phyloP scores from a whole-genome alignment of 2,797 vertebrate genomes.

The Pelodytes ibericus region DNA sequence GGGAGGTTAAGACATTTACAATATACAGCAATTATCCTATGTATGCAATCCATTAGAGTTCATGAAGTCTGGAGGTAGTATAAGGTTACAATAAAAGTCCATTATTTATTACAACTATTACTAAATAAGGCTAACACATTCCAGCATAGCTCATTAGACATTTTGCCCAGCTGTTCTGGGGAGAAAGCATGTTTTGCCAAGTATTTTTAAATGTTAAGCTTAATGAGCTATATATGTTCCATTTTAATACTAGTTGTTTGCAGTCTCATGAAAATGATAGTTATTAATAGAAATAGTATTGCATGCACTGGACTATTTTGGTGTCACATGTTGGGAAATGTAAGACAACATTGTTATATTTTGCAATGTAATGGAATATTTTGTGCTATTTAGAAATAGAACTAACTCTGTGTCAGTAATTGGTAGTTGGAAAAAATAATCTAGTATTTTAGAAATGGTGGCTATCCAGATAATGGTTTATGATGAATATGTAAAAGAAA shows the following conservation, averaged over 20 bases:
- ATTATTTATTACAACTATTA: not conserved
- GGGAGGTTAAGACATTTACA: not conserved
- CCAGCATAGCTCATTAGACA: slow-evolving; percentile 9
- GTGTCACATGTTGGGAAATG: slow-evolving; percentile 3
- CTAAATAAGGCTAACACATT: slow-evolving; percentile 7
- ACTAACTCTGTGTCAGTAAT: not conserved
- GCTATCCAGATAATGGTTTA: too few species aligned
- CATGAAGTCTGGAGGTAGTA: not conserved
- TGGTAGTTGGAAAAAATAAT: too few species aligned
- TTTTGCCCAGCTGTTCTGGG: slow-evolving; percentile 5
- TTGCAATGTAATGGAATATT: slow-evolving; percentile 8
- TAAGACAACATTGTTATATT: not conserved
- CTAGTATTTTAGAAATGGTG: too few species aligned
- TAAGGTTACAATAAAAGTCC: slow-evolving; percentile 7
- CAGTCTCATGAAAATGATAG: slow-evolving; percentile 15
- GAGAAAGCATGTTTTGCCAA: not conserved
- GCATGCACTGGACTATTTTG: slow-evolving; percentile 5
- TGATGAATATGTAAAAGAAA: too few species aligned
- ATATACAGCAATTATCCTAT: not conserved
- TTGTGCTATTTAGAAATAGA: not conserved
- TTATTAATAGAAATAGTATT: slow-evolving; percentile 8
- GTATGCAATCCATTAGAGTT: not conserved
- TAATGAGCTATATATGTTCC: slow-evolving; percentile 13
- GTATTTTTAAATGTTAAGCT: slow-evolving; percentile 3
- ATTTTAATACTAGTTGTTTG: slow-evolving; percentile 13